Percentiles rank a stretch among this genome's conserved stretches.
phyloP scores from a whole-genome alignment of 1,140 invertebrate species.

The Babylonia areolata region DNA sequence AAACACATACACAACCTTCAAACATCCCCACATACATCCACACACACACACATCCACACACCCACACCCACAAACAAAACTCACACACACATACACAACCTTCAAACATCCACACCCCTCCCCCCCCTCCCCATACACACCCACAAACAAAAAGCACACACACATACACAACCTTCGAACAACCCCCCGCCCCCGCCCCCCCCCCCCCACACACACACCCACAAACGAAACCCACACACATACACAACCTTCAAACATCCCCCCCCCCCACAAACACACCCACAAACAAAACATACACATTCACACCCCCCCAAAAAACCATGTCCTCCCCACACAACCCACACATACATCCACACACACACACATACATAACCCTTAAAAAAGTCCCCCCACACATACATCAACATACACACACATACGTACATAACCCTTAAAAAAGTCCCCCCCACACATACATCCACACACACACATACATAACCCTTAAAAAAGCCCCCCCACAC shows the following conservation, averaged over 20 bases:
- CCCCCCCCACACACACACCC: not conserved
- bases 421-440: too few relatives aligned
- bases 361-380: not conserved
- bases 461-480: not conserved
- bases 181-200: too few relatives aligned
- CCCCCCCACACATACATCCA: not conserved
- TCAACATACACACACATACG: not conserved
- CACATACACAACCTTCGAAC: not conserved
- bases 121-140: too few relatives aligned
- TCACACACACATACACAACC: too few relatives aligned
- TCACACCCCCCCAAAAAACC: not conserved
- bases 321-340: not conserved
- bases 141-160: not conserved
- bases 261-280: not conserved
- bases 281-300: not conserved
- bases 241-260: not conserved
- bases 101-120: too few relatives aligned
- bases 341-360: not conserved
- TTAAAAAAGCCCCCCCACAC: not conserved
- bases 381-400: not conserved
- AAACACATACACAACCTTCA: too few relatives aligned
- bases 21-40: too few relatives aligned
- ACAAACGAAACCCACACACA: not conserved
- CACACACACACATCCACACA: too few relatives aligned
- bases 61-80: too few relatives aligned